Conservation (phyloP, 1,140 invertebrate species). For the Drosophila mayri region DNA sequence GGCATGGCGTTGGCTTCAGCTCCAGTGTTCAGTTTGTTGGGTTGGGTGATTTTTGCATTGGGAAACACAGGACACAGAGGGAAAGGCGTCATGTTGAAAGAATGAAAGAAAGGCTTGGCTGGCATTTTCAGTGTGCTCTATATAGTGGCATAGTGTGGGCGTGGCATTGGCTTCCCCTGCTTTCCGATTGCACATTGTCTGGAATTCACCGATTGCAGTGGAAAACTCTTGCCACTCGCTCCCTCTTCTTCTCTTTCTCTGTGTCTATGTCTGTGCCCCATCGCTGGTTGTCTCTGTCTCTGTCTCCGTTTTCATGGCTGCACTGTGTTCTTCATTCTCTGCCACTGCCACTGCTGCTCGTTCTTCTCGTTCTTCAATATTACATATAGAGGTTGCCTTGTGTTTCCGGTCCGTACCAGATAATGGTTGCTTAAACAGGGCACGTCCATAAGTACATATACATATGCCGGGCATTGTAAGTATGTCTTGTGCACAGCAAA, state of each 20-base stretch:
- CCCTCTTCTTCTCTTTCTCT: background rate
- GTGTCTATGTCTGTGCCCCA: background rate
- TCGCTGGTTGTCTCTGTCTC: constrained; percentile 9
- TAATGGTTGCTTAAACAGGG: constrained; percentile 78
- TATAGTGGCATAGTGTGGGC: constrained; percentile 27
- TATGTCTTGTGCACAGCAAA: constrained; percentile 20
- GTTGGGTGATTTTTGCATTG: constrained; percentile 10
- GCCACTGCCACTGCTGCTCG: constrained; percentile 8
- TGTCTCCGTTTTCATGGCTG: constrained; percentile 24
- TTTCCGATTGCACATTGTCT: constrained; percentile 53
- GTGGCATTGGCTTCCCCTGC: constrained; percentile 39
- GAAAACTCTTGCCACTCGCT: constrained; percentile 22
- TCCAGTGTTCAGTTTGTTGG: constrained; percentile 15
- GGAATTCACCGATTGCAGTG: constrained; percentile 43
- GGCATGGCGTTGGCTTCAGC: constrained; percentile 26
- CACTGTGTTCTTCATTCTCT: constrained; percentile 14
- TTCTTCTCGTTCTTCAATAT: constrained; percentile 46
- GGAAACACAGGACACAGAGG: constrained; percentile 14
- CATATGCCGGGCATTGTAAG: constrained; percentile 20
- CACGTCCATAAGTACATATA: constrained; percentile 36
- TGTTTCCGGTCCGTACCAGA: constrained; percentile 76
- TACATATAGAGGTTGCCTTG: constrained; percentile 72
- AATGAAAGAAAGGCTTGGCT: constrained; percentile 44
- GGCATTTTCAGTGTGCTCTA: constrained; percentile 35
- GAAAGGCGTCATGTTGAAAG: constrained; percentile 43